A percentile compares a stretch with the other conserved stretches of the same genome.
Evolutionary conservation across 2,797 vertebrate genomes (phyloP).

Genomic region (Coracias cyanogaster): DNA sequence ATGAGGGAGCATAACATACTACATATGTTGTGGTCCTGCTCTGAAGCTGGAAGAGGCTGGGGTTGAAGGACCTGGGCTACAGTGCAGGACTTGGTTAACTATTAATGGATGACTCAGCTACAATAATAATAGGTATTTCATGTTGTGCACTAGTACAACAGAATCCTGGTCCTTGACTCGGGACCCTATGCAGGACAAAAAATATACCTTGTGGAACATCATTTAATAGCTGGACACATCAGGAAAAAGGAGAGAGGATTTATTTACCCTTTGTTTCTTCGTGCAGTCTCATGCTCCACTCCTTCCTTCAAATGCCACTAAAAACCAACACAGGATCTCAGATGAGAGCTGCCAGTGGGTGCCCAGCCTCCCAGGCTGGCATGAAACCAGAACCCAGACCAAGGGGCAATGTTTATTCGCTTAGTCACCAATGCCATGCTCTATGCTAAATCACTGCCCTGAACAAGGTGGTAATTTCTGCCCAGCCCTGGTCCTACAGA

Average conservation of each 20-base stretch:
- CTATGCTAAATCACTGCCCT: neutral
- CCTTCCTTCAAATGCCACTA: neutral
- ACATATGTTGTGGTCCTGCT: slow-evolving; percentile 24
- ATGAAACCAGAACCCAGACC: neutral
- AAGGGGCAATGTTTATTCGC: neutral
- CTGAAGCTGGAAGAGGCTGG: neutral
- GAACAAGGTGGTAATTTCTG: neutral
- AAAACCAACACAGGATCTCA: neutral
- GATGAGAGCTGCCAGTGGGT: neutral
- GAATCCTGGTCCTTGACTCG: neutral
- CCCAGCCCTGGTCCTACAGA: neutral
- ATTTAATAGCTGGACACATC: neutral
- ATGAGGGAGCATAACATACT: neutral
- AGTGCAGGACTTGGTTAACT: slow-evolving; percentile 53
- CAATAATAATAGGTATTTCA: neutral
- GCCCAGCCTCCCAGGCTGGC: neutral
- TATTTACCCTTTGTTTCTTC: neutral
- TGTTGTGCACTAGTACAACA: neutral
- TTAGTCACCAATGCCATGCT: neutral
- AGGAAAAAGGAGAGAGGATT: neutral
- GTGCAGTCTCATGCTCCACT: neutral
- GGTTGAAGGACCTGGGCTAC: neutral
- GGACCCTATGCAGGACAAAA: neutral
- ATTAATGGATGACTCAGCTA: slow-evolving; percentile 67
- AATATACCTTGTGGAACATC: rapidly evolving